Percentiles rank a stretch among this genome's conserved stretches.
Evolutionary conservation across 1,140 invertebrate genomes (phyloP).

Genomic region (Caenorhabditis briggsae): DNA sequence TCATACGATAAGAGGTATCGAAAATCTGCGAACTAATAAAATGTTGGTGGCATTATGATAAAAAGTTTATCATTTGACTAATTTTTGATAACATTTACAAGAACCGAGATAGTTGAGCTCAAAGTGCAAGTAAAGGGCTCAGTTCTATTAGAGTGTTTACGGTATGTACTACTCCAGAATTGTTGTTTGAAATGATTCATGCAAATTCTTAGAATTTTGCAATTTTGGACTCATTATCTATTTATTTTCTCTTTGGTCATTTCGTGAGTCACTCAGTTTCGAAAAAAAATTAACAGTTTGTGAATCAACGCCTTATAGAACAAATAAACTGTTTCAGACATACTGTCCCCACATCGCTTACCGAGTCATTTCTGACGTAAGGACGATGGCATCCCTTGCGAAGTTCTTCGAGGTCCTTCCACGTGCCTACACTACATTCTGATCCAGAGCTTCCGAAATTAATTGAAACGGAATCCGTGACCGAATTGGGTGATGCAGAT

Average conservation of each 20-base stretch:
- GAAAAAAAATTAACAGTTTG: background rate
- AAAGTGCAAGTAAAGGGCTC: no score
- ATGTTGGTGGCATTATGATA: no score
- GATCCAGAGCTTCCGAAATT: background rate
- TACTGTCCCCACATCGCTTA: background rate
- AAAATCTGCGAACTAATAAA: no score
- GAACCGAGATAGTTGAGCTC: no score
- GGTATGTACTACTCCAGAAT: no score
- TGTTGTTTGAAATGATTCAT: background rate
- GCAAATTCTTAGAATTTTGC: background rate
- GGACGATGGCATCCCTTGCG: background rate
- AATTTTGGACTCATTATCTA: background rate
- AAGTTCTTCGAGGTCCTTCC: background rate
- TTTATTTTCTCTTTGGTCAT: background rate
- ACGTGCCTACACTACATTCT: background rate
- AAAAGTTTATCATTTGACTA: no score
- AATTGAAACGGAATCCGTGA: background rate
- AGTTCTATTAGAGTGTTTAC: no score
- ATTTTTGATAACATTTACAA: no score
- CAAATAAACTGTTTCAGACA: constrained; percentile 15
- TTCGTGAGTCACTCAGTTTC: constrained; percentile 14
- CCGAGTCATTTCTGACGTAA: background rate
- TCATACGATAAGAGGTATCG: no score
- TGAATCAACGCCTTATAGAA: constrained; percentile 4
- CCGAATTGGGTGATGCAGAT: background rate